Base-by-base conservation (phyloP, 2,888 invertebrate genomes). In the Timema cristinae region DNA sequence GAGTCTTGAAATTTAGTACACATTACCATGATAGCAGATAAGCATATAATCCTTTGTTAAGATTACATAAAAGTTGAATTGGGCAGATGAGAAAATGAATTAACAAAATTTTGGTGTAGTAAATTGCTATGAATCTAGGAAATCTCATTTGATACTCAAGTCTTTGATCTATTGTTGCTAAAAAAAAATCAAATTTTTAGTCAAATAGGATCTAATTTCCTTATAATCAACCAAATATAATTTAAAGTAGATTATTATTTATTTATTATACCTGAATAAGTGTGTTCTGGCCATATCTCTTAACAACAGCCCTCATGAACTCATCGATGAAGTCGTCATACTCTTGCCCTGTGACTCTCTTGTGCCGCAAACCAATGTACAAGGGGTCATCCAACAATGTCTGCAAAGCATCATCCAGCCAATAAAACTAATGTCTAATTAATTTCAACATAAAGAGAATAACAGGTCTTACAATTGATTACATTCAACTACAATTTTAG, bases 241-340 rank as follows among this genome's bases (percentile, higher is more conserved):
- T 9, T 51, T 13, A 49, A 32, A 32, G 32, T 32, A 32, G 32
- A 32, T 1, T 32, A 32, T 32, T 32, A 32, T 32, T 32, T 32
- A 32, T 32, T 32, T 32, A 32, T 32, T 32, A 32, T 74, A 83
- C 83, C 79, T 91, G 93, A 68, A 95, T 93, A 73, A 95, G 87
- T 71, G 91, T 91, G 82, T 91, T 94, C 83, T 92, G 92, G 0
- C 95, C 95, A 81, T 88, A 95, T 76, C 94, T 89, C 70, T 86
- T 86, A 4, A 97, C 94, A 47, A 91, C 92, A 0, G 97, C 95
- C 71, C 87, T 81, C 98, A 99, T 98, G 83, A 99, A 99, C 85
- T 99, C 98, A 10, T 99, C 97, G 61, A 99, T 81, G 78, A 99
- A 92, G 54, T 92, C 93, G 82, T 98, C 97, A 83, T 99, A 99